phyloP scores from a whole-genome alignment of 1,140 invertebrate genomes.

The Drosophila trapezifrons region DNA sequence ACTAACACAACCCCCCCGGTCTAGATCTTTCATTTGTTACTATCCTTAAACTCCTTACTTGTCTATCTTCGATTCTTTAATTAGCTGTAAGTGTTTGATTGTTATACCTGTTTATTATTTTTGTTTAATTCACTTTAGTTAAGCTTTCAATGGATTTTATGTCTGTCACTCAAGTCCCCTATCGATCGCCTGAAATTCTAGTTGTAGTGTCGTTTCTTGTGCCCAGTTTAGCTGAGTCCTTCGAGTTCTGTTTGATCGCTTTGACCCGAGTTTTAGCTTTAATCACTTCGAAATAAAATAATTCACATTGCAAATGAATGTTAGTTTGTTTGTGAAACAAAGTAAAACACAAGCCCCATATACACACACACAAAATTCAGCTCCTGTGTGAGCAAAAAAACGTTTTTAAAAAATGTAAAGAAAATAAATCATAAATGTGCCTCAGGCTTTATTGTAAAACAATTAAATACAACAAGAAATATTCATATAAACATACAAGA shows the following conservation, averaged over 20 bases:
- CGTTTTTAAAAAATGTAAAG: constrained; percentile 42
- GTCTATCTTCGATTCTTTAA: constrained; percentile 41
- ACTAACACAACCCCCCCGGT: constrained; percentile 42
- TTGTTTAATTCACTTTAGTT: constrained; percentile 43
- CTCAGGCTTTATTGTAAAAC: constrained; percentile 83
- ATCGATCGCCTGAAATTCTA: constrained; percentile 34
- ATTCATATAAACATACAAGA: constrained; percentile 64
- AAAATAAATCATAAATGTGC: constrained; percentile 71
- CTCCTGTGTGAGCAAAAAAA: neutral
- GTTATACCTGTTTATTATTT: constrained; percentile 74
- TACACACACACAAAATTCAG: constrained; percentile 13
- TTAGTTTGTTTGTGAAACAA: constrained; percentile 77
- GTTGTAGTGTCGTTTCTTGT: constrained; percentile 44
- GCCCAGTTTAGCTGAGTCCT: constrained; percentile 30
- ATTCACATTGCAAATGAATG: constrained; percentile 44
- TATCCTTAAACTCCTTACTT: constrained; percentile 6
- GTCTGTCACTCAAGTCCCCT: constrained; percentile 38
- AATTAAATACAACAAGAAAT: constrained; percentile 65
- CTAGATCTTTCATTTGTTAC: constrained; percentile 21
- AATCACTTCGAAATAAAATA: constrained; percentile 29
- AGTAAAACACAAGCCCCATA: constrained; percentile 49
- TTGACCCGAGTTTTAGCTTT: constrained; percentile 58
- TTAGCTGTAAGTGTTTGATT: constrained; percentile 77
- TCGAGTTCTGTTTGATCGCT: constrained; percentile 39
- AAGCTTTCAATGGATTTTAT: constrained; percentile 21